Base-by-base conservation (phyloP, 2,888 invertebrate species). In the Dichetophora obliterata region DNA sequence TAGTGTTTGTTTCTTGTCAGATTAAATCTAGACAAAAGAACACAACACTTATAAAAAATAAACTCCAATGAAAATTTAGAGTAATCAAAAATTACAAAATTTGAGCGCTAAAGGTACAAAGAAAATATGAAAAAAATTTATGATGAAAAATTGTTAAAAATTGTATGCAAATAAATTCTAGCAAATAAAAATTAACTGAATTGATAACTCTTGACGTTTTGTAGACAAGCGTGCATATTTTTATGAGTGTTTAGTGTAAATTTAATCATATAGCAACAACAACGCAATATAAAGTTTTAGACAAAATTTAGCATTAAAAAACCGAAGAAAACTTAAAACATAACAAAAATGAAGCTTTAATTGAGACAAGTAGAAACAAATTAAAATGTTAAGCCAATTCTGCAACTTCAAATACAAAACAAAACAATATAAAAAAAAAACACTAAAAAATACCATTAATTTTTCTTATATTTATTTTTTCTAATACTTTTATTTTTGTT, bases 21-120 rank as follows among this genome's bases (percentile, higher is more conserved):
- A 68, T 43, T 76, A 76, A 77, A 75, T 48, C 59, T 31, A 69
- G 57, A 1, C 27, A 59, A 69, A 68, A 22, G 11, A 48, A 59
- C 81, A 59, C n/a, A 69, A 61, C 66, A 9, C 61, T 57, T n/a
- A n/a, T n/a, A n/a, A n/a, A n/a, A 71, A n/a, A 73, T 34, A 22
- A 78, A 78, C 66, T 65, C 61, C 52, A 72, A 75, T 73, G 52
- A 73, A 68, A 81, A 78, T 79, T 76, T 78, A 78, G 82, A 75
- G 76, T 79, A 84, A 81, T 76, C 74, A 78, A 80, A 77, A 81
- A 79, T 80, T 81, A 82, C 79, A 82, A 84, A 86, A 86, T 85
- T 88, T 84, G 88, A 88, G 88, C 88, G 88, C 88, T 88, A 85
- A 88, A 84, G 88, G 88, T 88, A 88, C 88, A 88, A 87, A 87